These are phyloP conservation scores for Clarias gariepinus DNA, from an alignment of 2,113 vertebrate genomes.

Conservation along the genomic window DNA sequence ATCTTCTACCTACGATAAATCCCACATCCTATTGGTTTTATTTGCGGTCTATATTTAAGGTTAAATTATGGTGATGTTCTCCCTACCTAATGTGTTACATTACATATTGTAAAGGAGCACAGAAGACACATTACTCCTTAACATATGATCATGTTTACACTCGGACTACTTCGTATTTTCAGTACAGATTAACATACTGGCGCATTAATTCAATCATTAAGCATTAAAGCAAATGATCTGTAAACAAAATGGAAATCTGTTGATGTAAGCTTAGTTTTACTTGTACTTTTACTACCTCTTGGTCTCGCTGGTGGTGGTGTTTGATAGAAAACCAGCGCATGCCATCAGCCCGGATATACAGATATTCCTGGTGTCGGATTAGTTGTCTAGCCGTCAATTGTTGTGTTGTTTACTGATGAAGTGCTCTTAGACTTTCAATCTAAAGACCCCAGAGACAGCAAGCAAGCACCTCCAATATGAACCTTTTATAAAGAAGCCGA, in stretches of 20 bases:
- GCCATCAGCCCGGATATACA: background rate
- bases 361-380: background rate
- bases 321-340: background rate
- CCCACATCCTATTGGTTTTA: background rate
- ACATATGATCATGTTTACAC: background rate
- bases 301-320: background rate
- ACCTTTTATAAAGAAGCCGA: background rate
- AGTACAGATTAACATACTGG: background rate
- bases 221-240: background rate
- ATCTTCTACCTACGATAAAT: background rate
- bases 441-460: background rate
- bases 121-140: background rate
- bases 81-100: background rate
- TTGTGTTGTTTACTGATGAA: background rate
- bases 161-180: background rate
- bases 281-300: background rate
- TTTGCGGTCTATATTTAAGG: background rate
- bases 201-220: background rate
- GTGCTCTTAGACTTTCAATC: background rate
- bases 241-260: background rate
- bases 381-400: background rate
- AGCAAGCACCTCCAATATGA: background rate
- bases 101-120: background rate
- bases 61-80: background rate
- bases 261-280: background rate